Conservation (phyloP, 2,888 invertebrate genomes). For the Pandemis heparana region DNA sequence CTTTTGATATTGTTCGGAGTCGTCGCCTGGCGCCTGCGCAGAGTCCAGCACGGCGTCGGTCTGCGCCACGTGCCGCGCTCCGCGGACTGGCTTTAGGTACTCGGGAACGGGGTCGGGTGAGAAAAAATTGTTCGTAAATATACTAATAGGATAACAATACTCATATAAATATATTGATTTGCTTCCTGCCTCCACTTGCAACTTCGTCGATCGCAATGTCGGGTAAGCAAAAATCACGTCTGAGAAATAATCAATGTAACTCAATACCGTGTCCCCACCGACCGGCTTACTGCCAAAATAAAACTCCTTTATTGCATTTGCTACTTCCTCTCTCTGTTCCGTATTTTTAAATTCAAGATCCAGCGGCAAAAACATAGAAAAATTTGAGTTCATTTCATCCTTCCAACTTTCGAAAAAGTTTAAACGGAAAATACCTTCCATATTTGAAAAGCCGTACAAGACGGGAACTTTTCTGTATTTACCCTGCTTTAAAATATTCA, state of each 20-base stretch:
- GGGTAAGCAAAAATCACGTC: constrained; percentile 55
- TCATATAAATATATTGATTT: constrained; percentile 19
- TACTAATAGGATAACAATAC: constrained; percentile 14
- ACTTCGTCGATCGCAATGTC: constrained; percentile 2
- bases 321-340: constrained; percentile 11
- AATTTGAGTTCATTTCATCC: constrained; percentile 18
- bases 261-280: constrained; percentile 5
- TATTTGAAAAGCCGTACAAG: constrained; percentile 18
- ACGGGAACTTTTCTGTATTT: constrained; percentile 21
- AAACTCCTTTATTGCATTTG: constrained; percentile 20
- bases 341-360: constrained; percentile 15
- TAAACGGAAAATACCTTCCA: constrained; percentile 15
- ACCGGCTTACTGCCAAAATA: constrained; percentile 41
- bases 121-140: not conserved
- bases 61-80: constrained; percentile 11
- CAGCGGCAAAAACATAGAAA: constrained; percentile 6
- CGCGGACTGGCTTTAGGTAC: not conserved
- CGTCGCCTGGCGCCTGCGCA: not conserved
- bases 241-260: constrained; percentile 20
- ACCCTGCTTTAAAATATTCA: constrained; percentile 17
- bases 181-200: constrained; percentile 18
- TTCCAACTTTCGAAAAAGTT: constrained; percentile 5
- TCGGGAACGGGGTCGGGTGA: constrained; percentile 7
- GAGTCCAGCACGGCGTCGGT: constrained; percentile 10
- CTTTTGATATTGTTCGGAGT: not conserved